phyloP scores from a whole-genome alignment of 1,140 invertebrate species.

The Heliothis subflexa region DNA sequence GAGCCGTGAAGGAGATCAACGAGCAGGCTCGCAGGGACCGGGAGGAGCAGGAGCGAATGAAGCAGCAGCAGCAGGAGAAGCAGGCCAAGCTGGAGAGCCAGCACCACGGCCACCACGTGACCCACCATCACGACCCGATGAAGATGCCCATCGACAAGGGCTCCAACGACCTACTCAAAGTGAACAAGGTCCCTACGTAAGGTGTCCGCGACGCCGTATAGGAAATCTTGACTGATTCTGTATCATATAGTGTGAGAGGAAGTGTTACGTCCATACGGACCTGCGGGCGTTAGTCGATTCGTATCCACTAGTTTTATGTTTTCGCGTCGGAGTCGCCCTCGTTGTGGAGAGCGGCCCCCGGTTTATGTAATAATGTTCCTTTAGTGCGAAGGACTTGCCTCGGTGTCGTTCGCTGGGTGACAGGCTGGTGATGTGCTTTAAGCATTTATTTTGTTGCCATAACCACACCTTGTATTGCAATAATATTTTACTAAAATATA shows the following conservation, averaged over 20 bases:
- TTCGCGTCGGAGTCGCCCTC: slow-evolving; percentile 68
- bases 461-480: slow-evolving; percentile 85
- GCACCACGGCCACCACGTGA: slow-evolving; percentile 86
- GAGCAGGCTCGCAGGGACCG: slow-evolving; percentile 96
- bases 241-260: slow-evolving; percentile 85
- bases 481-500: slow-evolving; percentile 86
- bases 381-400: slow-evolving; percentile 82
- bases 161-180: slow-evolving; percentile 89
- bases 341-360: slow-evolving; percentile 67
- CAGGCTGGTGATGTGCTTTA: slow-evolving; percentile 85
- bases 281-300: slow-evolving; percentile 77
- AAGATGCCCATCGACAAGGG: slow-evolving; percentile 89
- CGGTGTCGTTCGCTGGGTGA: slow-evolving; percentile 77
- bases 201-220: slow-evolving; percentile 66
- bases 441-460: slow-evolving; percentile 87
- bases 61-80: slow-evolving; percentile 95
- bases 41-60: slow-evolving; percentile 96
- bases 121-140: slow-evolving; percentile 86
- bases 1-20: slow-evolving; percentile 97
- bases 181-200: slow-evolving; percentile 90
- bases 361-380: slow-evolving; percentile 83
- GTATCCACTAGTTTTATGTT: slow-evolving; percentile 84
- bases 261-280: slow-evolving; percentile 80
- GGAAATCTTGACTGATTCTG: slow-evolving; percentile 83
- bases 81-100: slow-evolving; percentile 90